A percentile compares a stretch with the other conserved stretches of the same genome.
phyloP scores from a whole-genome alignment of 2,888 invertebrate genomes.

The Nesidiocoris tenuis region DNA sequence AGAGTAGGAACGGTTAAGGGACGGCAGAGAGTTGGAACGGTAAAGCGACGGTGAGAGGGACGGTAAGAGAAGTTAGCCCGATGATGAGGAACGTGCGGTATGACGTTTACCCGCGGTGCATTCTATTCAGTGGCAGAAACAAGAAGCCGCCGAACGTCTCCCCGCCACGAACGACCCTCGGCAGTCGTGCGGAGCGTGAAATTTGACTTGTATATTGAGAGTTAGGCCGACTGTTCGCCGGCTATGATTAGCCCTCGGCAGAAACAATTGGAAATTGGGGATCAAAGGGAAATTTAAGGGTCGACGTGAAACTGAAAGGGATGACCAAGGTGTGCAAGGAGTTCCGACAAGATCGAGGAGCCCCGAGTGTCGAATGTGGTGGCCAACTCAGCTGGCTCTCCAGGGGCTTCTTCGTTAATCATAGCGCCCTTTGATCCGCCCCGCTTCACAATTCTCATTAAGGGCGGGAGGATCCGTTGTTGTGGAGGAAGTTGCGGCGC shows the following conservation, averaged over 20 bases:
- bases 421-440: conserved; percentile 41
- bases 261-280: conserved; percentile 36
- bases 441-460: conserved; percentile 42
- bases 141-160: conserved; percentile 14
- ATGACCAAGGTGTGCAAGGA: conserved; percentile 26
- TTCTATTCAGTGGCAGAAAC: conserved; percentile 3
- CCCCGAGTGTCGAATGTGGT: neutral
- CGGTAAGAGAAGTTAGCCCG: neutral
- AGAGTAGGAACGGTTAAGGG: too few relatives aligned
- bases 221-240: conserved; percentile 37
- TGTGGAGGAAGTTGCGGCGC: too few relatives aligned
- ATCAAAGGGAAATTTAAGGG: conserved; percentile 10
- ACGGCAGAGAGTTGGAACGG: too few relatives aligned
- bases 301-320: conserved; percentile 20
- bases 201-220: conserved; percentile 44
- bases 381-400: neutral
- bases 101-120: neutral
- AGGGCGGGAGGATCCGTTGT: neutral
- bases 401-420: conserved; percentile 42
- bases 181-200: conserved; percentile 20
- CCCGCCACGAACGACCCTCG: neutral
- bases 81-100: neutral
- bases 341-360: conserved; percentile 10
- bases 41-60: neutral
- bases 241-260: conserved; percentile 33